phyloP scores from a whole-genome alignment of 2,888 invertebrate genomes.

The Xanthia togata region DNA sequence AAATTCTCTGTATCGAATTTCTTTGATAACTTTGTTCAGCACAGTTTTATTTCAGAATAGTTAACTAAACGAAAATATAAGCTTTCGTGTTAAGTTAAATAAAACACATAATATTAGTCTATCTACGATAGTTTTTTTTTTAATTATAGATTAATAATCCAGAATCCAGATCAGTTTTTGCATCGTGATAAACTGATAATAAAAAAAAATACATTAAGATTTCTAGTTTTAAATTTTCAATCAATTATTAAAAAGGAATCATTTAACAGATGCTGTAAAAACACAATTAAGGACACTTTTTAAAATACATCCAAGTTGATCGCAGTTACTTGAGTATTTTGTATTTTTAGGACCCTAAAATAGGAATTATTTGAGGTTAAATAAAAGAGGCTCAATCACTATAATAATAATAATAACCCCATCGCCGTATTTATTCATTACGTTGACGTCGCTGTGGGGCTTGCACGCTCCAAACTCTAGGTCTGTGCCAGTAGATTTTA shows the following conservation, averaged over 20 bases:
- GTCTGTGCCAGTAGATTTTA: too few species aligned
- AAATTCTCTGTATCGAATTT: conserved; percentile 5
- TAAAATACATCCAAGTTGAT: not conserved
- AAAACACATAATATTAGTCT: not conserved
- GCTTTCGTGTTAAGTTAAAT: too few species aligned
- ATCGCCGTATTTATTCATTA: too few species aligned
- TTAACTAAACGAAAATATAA: not conserved
- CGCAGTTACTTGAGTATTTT: not conserved
- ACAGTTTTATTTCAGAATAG: not conserved
- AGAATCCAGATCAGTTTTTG: not conserved
- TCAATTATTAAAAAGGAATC: not conserved
- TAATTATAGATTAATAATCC: not conserved
- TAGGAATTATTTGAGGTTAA: not conserved
- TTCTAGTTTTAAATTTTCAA: not conserved
- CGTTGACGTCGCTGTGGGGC: too few species aligned
- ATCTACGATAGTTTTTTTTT: not conserved
- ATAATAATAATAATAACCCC: not conserved
- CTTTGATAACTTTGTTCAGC: not conserved
- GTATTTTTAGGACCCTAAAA: not conserved
- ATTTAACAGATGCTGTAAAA: too few species aligned
- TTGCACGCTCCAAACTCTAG: too few species aligned
- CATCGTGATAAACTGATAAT: too few species aligned
- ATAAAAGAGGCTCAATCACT: not conserved
- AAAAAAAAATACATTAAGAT: too few species aligned
- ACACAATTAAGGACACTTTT: too few species aligned